phyloP scores from a whole-genome alignment of 1,140 invertebrate species.

The Orius laevigatus region DNA sequence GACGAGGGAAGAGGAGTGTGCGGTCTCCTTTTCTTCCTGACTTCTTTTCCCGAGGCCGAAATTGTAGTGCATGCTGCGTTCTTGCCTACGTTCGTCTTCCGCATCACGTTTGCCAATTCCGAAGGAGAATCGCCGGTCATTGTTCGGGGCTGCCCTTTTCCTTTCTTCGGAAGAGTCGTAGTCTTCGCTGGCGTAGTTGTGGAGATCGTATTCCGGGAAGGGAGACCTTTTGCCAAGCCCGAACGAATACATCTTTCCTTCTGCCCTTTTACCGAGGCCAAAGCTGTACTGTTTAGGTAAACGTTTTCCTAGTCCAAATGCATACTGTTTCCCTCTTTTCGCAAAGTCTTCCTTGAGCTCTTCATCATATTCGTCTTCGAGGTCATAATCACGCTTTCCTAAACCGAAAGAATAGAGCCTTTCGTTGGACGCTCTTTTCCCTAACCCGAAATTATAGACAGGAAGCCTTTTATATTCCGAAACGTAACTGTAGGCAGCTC shows the following conservation, averaged over 20 bases:
- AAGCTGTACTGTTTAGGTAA: slow-evolving; percentile 21
- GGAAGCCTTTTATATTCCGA: slow-evolving; percentile 47
- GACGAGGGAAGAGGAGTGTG: slow-evolving; percentile 2
- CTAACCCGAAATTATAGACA: slow-evolving; percentile 46
- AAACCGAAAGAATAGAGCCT: slow-evolving; percentile 31
- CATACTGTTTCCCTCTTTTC: slow-evolving; percentile 23
- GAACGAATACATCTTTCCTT: slow-evolving; percentile 9
- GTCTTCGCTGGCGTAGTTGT: not conserved
- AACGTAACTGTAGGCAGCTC: slow-evolving; percentile 42
- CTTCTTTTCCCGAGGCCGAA: slow-evolving; percentile 23
- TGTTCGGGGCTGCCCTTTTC: not conserved
- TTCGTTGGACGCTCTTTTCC: slow-evolving; percentile 30
- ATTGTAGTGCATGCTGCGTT: slow-evolving; percentile 17
- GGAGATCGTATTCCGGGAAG: not conserved
- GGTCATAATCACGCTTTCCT: slow-evolving; percentile 19
- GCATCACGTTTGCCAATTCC: slow-evolving; percentile 32
- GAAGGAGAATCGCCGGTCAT: slow-evolving; percentile 4
- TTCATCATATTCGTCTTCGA: slow-evolving; percentile 19
- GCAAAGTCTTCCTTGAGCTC: slow-evolving; percentile 18
- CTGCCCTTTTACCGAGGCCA: slow-evolving; percentile 23
- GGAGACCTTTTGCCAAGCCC: slow-evolving; percentile 6
- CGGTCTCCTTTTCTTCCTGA: slow-evolving; percentile 8
- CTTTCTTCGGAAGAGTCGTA: not conserved
- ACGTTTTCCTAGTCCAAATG: slow-evolving; percentile 29
- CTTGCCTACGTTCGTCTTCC: slow-evolving; percentile 10